Percentiles rank a stretch among this genome's conserved stretches.
Evolutionary conservation across 2,113 vertebrate species (phyloP).

Genomic region (Myotis brandtii): DNA sequence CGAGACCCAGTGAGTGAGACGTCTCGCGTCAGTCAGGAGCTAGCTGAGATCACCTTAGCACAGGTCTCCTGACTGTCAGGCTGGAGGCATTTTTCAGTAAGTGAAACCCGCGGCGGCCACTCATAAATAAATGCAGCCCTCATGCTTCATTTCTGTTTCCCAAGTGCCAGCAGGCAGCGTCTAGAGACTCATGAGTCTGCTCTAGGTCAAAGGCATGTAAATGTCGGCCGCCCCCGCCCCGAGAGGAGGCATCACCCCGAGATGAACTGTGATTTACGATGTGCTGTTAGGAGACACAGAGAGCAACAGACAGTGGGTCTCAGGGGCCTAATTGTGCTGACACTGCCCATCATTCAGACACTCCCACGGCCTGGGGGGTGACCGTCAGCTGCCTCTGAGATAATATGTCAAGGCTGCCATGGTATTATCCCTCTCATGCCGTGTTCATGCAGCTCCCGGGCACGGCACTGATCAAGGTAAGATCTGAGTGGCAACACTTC

Average conservation of each 20-base stretch:
- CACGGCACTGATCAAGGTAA: constrained; percentile 11
- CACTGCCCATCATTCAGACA: neutral
- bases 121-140: neutral
- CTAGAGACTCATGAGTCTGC: neutral
- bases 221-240: neutral
- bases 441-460: constrained; percentile 28
- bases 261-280: neutral
- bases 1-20: neutral
- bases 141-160: neutral
- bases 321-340: neutral
- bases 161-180: neutral
- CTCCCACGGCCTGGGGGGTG: neutral
- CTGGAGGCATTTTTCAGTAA: neutral
- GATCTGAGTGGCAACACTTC: constrained; percentile 32
- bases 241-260: neutral
- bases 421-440: neutral
- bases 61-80: neutral
- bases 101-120: neutral
- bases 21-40: neutral
- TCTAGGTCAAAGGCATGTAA: neutral
- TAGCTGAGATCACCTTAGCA: neutral
- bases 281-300: neutral
- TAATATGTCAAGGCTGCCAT: neutral
- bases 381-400: neutral
- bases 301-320: neutral